Evolutionary conservation across 2,113 vertebrate genomes (phyloP).

Genomic region (Nematolebias whitei): DNA sequence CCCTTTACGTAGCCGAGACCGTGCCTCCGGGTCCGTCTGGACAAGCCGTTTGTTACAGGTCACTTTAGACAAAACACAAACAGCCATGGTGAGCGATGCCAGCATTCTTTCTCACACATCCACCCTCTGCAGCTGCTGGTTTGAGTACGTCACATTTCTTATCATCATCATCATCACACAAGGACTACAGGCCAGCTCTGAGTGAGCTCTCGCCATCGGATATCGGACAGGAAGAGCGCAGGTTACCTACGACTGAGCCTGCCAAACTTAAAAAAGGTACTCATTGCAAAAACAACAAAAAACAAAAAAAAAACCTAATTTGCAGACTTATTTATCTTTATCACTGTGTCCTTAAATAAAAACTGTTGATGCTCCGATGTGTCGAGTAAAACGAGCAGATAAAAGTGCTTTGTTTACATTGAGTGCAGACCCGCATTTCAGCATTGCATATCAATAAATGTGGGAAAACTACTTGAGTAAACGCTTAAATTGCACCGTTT

Average conservation of each 20-base stretch:
- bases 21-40: conserved; percentile 32
- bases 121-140: conserved; percentile 45
- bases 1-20: conserved; percentile 18
- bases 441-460: no score
- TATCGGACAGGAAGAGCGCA: conserved; percentile 48
- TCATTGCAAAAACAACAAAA: no score
- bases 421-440: no score
- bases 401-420: no score
- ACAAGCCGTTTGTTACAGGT: conserved; percentile 5
- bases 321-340: no score
- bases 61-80: conserved; percentile 43
- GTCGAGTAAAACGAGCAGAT: no score
- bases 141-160: conserved; percentile 31
- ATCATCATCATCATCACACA: conserved; percentile 27
- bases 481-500: no score
- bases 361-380: no score
- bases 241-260: conserved; percentile 40
- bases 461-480: no score
- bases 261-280: conserved; percentile 51
- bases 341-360: no score
- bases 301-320: no score
- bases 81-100: conserved; percentile 50
- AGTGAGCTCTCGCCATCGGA: conserved; percentile 59
- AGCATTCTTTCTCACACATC: conserved; percentile 25
- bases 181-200: conserved; percentile 56